Conservation (phyloP, 2,888 invertebrate species). For the Drosophila differens region DNA sequence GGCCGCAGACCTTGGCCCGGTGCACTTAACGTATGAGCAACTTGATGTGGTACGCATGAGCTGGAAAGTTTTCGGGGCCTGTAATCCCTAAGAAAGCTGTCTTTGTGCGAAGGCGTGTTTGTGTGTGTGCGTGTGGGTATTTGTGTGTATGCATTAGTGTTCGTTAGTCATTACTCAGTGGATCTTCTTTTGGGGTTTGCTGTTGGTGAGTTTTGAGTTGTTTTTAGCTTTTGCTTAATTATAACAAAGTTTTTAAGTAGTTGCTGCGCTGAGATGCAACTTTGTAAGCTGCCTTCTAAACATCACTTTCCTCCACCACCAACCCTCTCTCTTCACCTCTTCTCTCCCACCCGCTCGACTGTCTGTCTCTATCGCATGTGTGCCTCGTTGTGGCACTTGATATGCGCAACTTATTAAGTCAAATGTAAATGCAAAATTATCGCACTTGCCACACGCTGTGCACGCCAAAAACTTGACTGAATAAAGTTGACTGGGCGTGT, state of each 20-base stretch:
- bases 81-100: conserved; percentile 38
- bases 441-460: conserved; percentile 67
- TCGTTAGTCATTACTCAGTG: conserved; percentile 8
- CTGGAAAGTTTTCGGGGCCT: conserved; percentile 41
- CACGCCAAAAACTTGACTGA: conserved; percentile 51
- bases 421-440: conserved; percentile 81
- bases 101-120: conserved; percentile 1
- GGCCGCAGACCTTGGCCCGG: conserved; percentile 22
- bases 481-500: conserved; percentile 32
- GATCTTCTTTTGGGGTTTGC: conserved; percentile 21
- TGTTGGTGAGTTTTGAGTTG: conserved; percentile 55
- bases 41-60: conserved; percentile 49
- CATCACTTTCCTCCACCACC: neutral
- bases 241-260: conserved; percentile 79
- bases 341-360: neutral
- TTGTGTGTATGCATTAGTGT: neutral
- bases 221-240: conserved; percentile 78
- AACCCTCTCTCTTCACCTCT: neutral
- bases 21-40: conserved; percentile 56
- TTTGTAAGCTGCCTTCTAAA: conserved; percentile 66
- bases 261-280: conserved; percentile 62
- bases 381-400: conserved; percentile 48
- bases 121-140: neutral
- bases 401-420: conserved; percentile 77
- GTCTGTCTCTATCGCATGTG: neutral